Base-by-base conservation (phyloP, 2,797 vertebrate species). In the Poeciliopsis gracilis region DNA sequence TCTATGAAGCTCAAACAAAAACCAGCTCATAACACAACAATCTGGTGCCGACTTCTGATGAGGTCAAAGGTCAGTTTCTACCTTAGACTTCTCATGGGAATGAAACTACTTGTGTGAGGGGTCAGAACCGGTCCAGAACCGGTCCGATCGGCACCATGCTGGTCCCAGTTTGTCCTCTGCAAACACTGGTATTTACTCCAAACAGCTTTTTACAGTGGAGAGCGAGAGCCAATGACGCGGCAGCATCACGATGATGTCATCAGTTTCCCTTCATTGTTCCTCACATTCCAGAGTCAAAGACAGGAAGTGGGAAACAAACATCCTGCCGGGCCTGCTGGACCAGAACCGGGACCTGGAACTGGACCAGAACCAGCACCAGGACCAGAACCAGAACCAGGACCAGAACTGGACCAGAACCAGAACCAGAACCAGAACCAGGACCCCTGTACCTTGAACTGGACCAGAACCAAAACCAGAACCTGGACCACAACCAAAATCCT, bases 251-350 rank as follows among this genome's bases (percentile, higher is more conserved):
- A 81, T 87, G 86, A 90, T 86, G 87, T 91, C 88, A 92, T 87
- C 5, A 18, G 41, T 30, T 80, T 73, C 87, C 90, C 63, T 59
- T 77, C 78, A 91, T 91, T 92, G 90, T 92, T 86, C 47, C 59
- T 43, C 72, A 87, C 84, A 90, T 93, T 93, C 91, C 89, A 74
- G 79, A 82, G 33, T 79, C 75, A 89, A 86, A 84, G 82, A 84
- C 77, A 90, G 89, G 87, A 91, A 90, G n/a, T 41, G 33, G 28
- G 86, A 82, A 66, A 82, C 89, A 90, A 88, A 90, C 86, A 90
- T 89, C 89, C 89, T 85, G 80, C 51, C 13, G 9, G 38, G 23
- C 46, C 2, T 53, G 20, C 25, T 57, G 55, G 11, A 76, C 57
- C 59, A 9, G 49, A 3, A 51, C 15, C 46, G 16, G 46, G 0